Evolutionary conservation across 2,888 invertebrate species (phyloP).

Genomic region (Coecobrya sp.): DNA sequence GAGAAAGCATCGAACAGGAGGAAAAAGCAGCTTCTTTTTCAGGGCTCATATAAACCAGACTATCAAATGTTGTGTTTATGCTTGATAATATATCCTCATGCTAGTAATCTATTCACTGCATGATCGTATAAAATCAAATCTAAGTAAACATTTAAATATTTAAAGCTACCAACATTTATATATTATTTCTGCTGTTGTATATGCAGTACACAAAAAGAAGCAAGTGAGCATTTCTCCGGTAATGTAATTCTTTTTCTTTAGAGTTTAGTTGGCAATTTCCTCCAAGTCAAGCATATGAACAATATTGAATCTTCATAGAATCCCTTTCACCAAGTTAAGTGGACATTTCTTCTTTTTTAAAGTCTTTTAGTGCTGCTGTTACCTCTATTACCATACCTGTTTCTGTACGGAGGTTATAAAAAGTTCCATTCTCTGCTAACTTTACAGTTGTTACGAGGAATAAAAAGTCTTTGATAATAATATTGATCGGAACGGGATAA

Average conservation of each 20-base stretch:
- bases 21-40: neutral
- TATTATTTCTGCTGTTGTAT: too few species aligned
- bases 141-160: too few species aligned
- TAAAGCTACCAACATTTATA: too few species aligned
- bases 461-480: conserved; percentile 67
- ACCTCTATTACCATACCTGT: conserved; percentile 33
- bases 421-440: conserved; percentile 22
- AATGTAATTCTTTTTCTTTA: conserved; percentile 64
- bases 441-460: conserved; percentile 36
- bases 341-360: conserved; percentile 43
- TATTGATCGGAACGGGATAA: conserved; percentile 73
- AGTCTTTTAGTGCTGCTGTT: conserved; percentile 37
- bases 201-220: conserved; percentile 19
- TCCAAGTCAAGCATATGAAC: conserved; percentile 56
- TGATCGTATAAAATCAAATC: too few species aligned
- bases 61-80: neutral
- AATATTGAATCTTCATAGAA: conserved; percentile 63
- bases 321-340: conserved; percentile 51
- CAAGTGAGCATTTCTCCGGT: conserved; percentile 48
- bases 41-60: neutral
- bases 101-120: too few species aligned
- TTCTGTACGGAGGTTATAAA: conserved; percentile 13
- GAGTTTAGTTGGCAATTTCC: conserved; percentile 75
- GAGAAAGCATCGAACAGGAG: neutral
- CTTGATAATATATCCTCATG: neutral